phyloP scores from a whole-genome alignment of 2,888 invertebrate genomes.

The Oxytorus armatus region DNA sequence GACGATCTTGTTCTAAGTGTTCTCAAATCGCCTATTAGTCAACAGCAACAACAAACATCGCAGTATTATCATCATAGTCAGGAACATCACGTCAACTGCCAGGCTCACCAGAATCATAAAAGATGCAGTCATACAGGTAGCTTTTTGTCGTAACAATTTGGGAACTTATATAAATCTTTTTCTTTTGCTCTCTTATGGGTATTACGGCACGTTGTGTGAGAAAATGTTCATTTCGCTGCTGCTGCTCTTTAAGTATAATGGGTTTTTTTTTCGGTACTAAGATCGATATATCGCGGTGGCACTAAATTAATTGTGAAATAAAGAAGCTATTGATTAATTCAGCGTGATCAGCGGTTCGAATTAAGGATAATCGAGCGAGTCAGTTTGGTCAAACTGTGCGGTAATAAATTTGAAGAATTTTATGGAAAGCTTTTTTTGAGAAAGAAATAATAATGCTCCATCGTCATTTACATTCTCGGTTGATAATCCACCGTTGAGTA shows the following conservation, averaged over 20 bases:
- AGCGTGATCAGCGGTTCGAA: background rate
- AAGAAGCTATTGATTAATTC: background rate
- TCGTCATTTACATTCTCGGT: constrained; percentile 10
- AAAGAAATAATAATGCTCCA: no score
- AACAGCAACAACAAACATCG: constrained; percentile 69
- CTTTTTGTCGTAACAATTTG: background rate
- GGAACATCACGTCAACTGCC: constrained; percentile 79
- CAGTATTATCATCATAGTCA: constrained; percentile 71
- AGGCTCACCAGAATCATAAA: constrained; percentile 76
- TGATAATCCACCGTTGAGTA: constrained; percentile 36
- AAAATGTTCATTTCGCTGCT: constrained; percentile 52
- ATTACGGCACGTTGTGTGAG: background rate
- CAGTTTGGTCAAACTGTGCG: no score
- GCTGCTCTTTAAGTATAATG: background rate
- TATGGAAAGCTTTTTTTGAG: no score
- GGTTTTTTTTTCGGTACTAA: background rate
- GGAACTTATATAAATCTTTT: no score
- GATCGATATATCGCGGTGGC: background rate
- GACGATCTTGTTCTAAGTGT: constrained; percentile 88
- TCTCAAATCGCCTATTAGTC: constrained; percentile 86
- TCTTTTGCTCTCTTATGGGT: background rate
- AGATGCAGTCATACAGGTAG: constrained; percentile 78
- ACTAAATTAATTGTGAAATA: background rate
- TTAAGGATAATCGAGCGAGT: no score
- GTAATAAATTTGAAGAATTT: no score